Evolutionary conservation across 1,140 invertebrate species (phyloP), one percentile per base, ranked within the genome.

Genomic region (Vollenhovia emeryi): DNA sequence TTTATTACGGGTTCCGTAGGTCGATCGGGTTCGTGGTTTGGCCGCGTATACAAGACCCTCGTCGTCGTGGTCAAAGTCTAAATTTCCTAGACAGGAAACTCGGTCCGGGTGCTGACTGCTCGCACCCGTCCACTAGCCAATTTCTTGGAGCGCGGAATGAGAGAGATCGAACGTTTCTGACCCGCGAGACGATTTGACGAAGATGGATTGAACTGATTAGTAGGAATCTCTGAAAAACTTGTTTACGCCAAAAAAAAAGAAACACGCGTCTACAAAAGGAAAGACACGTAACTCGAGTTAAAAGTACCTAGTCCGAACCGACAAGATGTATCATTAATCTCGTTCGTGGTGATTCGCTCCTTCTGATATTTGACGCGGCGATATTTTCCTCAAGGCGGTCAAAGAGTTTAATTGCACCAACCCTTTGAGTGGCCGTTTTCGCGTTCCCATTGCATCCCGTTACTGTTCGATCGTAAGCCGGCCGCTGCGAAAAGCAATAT

Each of bases 1-100:
- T 73, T 57, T 82, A 82, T 73, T 73, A 82, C 45, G n/a, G 45
- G 50, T 73, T 71, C 48, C 66, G 18, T 27, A 36, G 45, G 50
- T 80, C 66, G 24, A 73, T 45, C 36, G 36, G n/a, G 13, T 55
- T 71, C 64, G 62, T 55, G 64, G 11, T 15, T 69, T 43, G 24
- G 3, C 71, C 30, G 59, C 59, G 40, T 45, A 71, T 80, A 40
- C 66, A n/a, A 33, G 78, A 73, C 36, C 36, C 66, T 82, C 78
- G 50, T 82, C 66, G 57, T 11, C 40, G 64, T 30, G 78, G 18
- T 71, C 36, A 71, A 71, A 73, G 36, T 71, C 30, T 59, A 52
- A 73, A 71, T 82, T 15, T 11, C 45, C 33, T 45, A 36, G 30
- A 50, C 24, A 4, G 36, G n/a, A 57, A 57, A 15, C 9, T 30